A percentile compares a stretch with the other conserved stretches of the same genome.
Evolutionary conservation across 35 echinoderm and acorn worm species (phyloP).

Genomic region (Apostichopus japonicus): DNA sequence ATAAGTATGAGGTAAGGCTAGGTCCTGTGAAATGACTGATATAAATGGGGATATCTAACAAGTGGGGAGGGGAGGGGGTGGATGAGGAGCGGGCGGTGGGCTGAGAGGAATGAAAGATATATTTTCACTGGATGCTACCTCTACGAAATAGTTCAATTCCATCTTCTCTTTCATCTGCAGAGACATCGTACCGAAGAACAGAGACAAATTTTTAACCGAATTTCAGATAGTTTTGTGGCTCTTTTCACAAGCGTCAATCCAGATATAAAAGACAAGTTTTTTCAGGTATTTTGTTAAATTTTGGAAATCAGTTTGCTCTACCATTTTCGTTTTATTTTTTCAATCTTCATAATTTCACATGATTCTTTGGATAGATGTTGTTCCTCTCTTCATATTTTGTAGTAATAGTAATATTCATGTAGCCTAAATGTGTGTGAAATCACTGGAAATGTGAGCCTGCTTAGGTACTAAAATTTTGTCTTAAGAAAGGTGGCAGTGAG

Average conservation of each 20-base stretch:
- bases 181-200: constrained; percentile 64
- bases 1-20: constrained; percentile 79
- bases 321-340: neutral
- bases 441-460: too few relatives aligned
- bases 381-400: neutral
- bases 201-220: constrained; percentile 90
- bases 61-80: neutral
- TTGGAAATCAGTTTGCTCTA: neutral
- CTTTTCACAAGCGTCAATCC: constrained; percentile 97
- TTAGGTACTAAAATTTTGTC: too few relatives aligned
- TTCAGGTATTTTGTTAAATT: constrained; percentile 53
- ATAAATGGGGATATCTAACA: too few relatives aligned
- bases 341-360: neutral
- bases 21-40: too few relatives aligned
- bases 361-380: neutral
- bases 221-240: constrained; percentile 98
- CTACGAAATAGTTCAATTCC: neutral
- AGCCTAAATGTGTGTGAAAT: too few relatives aligned
- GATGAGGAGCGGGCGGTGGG: too few relatives aligned
- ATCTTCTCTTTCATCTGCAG: constrained; percentile 12
- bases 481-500: too few relatives aligned
- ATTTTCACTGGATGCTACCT: too few relatives aligned
- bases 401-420: too few relatives aligned
- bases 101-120: too few relatives aligned
- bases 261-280: constrained; percentile 97